These are phyloP conservation scores for Tursiops truncatus DNA, from an alignment of 2,113 vertebrate genomes.

Conservation along the genomic window DNA sequence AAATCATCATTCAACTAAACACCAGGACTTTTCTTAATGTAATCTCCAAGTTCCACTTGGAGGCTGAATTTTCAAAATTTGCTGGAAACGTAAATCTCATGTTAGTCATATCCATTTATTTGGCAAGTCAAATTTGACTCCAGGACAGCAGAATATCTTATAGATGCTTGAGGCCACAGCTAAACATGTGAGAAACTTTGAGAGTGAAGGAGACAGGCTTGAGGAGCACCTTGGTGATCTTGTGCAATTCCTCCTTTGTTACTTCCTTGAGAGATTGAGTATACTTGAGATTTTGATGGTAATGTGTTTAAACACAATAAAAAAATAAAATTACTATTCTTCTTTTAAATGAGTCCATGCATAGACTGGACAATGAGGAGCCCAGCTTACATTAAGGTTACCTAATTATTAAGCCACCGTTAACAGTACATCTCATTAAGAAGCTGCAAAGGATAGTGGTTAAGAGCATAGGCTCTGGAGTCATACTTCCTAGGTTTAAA, in stretches of 20 bases:
- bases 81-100: not conserved
- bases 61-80: conserved; percentile 1
- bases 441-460: not conserved
- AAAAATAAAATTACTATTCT: not conserved
- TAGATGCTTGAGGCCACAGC: not conserved
- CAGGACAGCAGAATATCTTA: not conserved
- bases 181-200: not conserved
- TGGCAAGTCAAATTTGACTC: not conserved
- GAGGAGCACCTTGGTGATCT: not conserved
- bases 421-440: not conserved
- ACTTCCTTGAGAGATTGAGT: not conserved
- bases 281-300: not conserved
- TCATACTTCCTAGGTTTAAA: not conserved
- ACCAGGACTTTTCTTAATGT: not conserved
- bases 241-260: not conserved
- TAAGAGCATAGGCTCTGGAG: not conserved
- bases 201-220: not conserved
- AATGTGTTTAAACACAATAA: not conserved
- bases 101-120: not conserved
- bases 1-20: not conserved
- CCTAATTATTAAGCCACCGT: not conserved
- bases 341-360: not conserved
- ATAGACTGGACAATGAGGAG: not conserved
- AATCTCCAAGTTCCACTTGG: not conserved
- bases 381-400: not conserved